Evolutionary conservation across 2,113 vertebrate species (phyloP), one percentile per base, ranked within the genome.

Genomic region (Catharus bicknelli): DNA sequence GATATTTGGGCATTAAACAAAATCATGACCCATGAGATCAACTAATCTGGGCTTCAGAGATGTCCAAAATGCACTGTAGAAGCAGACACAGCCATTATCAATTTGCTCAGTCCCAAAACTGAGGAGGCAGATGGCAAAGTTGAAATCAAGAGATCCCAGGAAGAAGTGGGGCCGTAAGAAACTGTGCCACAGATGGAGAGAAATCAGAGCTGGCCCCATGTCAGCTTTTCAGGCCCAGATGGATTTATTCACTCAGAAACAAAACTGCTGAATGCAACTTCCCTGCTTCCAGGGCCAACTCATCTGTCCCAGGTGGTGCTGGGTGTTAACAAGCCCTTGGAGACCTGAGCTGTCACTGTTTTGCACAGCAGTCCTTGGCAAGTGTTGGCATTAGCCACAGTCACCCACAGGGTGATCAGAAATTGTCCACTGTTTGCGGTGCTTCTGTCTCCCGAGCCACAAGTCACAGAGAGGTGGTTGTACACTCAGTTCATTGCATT

Each of bases 131-230:
- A 95, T 76, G 58, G 50, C 45, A 67, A 1, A 4, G 48, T 10
- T 22, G 30, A 93, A 92, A 61, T 48, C 10, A 0, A 66, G 64
- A 27, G 48, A 84, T 84, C 69, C 61, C 81, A 92, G 67, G 57
- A 91, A 91, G 47, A 77, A 94, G 73, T 21, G n/a, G 69, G 69
- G 36, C 55, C 0, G 1, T 48, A 86, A 77, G 81, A 67, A 92
- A 86, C 45, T 36, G 18, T 70, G 89, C 36, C 77, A 81, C 91
- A 90, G 83, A 92, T 55, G 64, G 83, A 86, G 47, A 83, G 34
- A 74, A 29, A 83, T 74, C 59, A 91, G 42, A 93, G 79, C 72
- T 90, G 86, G 93, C 76, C 67, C 51, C 83, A 42, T 0, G 0
- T 86, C 83, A 83, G 75, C 72, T 77, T 67, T 83, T 86, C 63